A percentile compares a stretch with the other conserved stretches of the same genome.
Conservation (phyloP, 1,140 invertebrate species). For the Formica exsecta region DNA sequence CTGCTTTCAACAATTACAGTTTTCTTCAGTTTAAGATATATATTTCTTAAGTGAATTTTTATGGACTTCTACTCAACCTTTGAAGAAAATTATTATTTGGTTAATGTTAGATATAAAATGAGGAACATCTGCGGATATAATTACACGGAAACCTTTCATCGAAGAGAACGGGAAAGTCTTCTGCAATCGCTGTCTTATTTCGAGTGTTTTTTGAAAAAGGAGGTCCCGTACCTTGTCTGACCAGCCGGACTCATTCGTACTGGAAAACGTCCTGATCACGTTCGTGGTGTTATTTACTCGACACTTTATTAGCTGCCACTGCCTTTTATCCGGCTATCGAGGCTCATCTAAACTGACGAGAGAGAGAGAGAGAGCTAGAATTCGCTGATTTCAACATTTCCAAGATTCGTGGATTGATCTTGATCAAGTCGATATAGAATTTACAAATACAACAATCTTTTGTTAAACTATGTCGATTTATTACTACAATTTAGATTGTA, state of each 20-base stretch:
- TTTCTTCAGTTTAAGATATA: background rate
- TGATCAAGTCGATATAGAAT: background rate
- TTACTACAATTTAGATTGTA: no score
- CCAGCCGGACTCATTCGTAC: conserved; percentile 34
- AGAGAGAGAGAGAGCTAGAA: no score
- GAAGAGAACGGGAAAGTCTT: background rate
- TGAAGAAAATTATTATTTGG: conserved; percentile 12
- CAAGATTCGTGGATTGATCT: background rate
- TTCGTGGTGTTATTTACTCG: conserved; percentile 57
- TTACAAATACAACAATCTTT: background rate
- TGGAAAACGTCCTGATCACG: conserved; percentile 64
- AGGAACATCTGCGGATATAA: background rate
- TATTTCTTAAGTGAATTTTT: conserved; percentile 11
- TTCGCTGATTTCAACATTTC: background rate
- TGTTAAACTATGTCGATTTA: background rate
- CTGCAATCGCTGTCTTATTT: background rate
- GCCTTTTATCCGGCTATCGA: conserved; percentile 36
- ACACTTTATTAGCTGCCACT: conserved; percentile 66
- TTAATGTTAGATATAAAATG: background rate
- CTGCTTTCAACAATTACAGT: no score
- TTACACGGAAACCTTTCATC: background rate
- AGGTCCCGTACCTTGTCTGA: conserved; percentile 31
- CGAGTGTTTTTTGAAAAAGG: conserved; percentile 42
- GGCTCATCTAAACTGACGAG: background rate
- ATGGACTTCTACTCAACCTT: background rate